Evolutionary conservation across 2,888 invertebrate species (phyloP), one percentile per base, ranked within the genome.

Genomic region (Tetragonula carbonaria): DNA sequence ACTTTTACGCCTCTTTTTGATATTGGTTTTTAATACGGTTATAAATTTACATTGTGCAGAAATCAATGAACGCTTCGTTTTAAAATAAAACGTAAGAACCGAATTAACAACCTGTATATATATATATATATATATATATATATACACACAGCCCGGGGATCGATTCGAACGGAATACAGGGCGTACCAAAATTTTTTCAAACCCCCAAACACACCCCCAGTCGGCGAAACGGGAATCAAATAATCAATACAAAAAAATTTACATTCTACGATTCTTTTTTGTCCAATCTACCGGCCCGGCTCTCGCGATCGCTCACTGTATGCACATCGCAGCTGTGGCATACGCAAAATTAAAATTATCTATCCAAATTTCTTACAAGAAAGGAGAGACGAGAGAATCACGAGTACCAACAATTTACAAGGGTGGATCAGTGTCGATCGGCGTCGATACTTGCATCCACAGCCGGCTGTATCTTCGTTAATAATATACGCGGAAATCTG

Each of bases 401-500:
- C 28, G 62, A 62, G 28, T 62, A 28, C 28, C 62, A 28, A 62
- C 28, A 62, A 23, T 62, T 62, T 45, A 23, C 21, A 62, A 68
- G 75, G 67, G 51, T 68, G 72, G 73, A 73, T 71, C 86, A 87
- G 87, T 63, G 90, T 90, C 90, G 91, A 93, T 93, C 92, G 91
- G 91, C 92, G 93, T 91, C 93, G 91, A 93, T 93, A 93, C 91
- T 93, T 70, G 18, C 62, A 8, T 68, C 74, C 16, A n/a, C 59
- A 71, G 70, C 86, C 77, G 81, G 75, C 78, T 90, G 88, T 90
- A 90, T 91, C 91, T 90, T 90, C 93, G 91, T 93, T 93, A 93
- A 93, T 94, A 93, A 93, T 94, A 93, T 93, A 93, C 92, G 92
- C 90, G 92, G 91, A 93, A 93, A 94, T 93, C 93, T 93, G 93